These are phyloP conservation scores for Pseudomyrmex cubaensis DNA, from an alignment of 1,140 invertebrate genomes.

Conservation along the genomic window DNA sequence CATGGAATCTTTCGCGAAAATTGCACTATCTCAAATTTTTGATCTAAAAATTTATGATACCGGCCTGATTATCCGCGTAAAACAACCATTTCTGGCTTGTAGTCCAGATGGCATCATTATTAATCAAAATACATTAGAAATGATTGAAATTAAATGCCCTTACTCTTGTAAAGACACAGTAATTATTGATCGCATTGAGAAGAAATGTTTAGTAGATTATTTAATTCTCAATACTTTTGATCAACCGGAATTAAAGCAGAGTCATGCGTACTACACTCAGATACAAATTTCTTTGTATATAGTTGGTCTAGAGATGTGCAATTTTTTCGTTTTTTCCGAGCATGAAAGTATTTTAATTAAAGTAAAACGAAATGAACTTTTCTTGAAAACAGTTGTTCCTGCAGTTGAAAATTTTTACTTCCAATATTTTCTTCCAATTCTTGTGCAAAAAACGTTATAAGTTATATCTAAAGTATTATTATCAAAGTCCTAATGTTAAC, in stretches of 20 bases:
- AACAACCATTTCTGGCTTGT: neutral
- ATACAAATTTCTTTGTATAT: conserved; percentile 38
- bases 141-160: neutral
- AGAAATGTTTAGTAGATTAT: neutral
- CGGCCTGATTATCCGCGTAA: neutral
- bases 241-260: conserved; percentile 27
- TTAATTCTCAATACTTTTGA: neutral
- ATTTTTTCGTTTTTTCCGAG: neutral
- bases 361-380: neutral
- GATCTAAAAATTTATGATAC: neutral
- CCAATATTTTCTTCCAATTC: neutral
- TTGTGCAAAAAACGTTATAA: neutral
- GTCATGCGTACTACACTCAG: conserved; percentile 18
- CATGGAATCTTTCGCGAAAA: neutral
- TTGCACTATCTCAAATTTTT: neutral
- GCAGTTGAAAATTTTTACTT: neutral
- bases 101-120: conserved; percentile 2
- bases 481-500: too few species aligned
- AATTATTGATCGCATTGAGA: neutral
- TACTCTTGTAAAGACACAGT: neutral
- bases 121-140: neutral
- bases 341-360: neutral
- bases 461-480: neutral
- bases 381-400: neutral
- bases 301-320: neutral